Evolutionary conservation across 2,888 invertebrate species (phyloP), one percentile per base, ranked within the genome.

Genomic region (Hipparchia semele): DNA sequence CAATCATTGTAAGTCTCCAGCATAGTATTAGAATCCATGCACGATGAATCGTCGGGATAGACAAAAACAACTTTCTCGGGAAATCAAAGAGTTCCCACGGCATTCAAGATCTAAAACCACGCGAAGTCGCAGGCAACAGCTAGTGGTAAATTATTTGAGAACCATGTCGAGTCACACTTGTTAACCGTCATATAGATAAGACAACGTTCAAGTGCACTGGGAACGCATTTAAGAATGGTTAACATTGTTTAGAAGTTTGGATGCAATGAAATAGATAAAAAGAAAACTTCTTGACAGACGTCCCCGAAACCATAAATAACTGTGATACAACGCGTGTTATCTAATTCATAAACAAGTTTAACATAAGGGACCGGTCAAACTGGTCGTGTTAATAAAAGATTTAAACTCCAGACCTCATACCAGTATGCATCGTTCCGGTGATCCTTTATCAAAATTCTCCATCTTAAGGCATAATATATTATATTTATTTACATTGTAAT

Each of bases 111-210:
- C 5, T 39, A 39, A 5, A 39, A 39, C 39, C 6, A 61, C 61
- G 51, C 51, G 10, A 51, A 10, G 8, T 51, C 3, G 8, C 0
- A 51, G 10, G 51, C 51, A 51, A 3, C 51, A 53, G 49, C n/a
- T 13, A 12, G 4, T 10, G 46, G 53, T 51, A 49, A 51, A 68
- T 60, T 60, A 68, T 68, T 33, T 9, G 51, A 68, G 33, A 51
- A 13, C 59, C 54, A 5, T 49, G 68, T 49, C 45, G 70, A 61
- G 75, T 68, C 75, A 70, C 70, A 73, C 74, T 71, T 77, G 72
- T 78, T 76, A 77, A 75, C 70, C 75, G 73, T 76, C 71, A 69
- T 60, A 68, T 56, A 76, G 78, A 80, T 80, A 79, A 78, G 74
- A 68, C 71, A 72, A 67, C 61, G 69, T 70, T 78, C 71, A 75